These are phyloP conservation scores for Gibbula magus DNA, from an alignment of 2,888 invertebrate genomes.

Conservation along the genomic window DNA sequence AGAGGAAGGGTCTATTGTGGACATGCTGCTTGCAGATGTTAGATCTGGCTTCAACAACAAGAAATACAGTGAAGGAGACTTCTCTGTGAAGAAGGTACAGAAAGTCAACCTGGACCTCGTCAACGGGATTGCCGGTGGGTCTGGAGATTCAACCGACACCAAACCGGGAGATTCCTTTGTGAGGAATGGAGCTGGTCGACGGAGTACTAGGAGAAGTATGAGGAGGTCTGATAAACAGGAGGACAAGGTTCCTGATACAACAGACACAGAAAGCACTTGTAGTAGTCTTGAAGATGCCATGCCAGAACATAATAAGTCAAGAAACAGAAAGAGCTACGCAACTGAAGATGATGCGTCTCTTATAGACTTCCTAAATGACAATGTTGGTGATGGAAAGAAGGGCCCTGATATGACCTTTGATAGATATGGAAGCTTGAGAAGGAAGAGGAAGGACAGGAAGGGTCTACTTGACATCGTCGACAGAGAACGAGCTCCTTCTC, in stretches of 20 bases:
- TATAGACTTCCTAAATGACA: slow-evolving; percentile 60
- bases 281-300: slow-evolving; percentile 43
- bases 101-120: slow-evolving; percentile 58
- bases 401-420: slow-evolving; percentile 55
- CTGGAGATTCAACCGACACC: slow-evolving; percentile 24
- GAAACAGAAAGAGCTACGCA: slow-evolving; percentile 52
- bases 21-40: slow-evolving; percentile 70
- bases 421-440: slow-evolving; percentile 62
- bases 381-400: slow-evolving; percentile 44
- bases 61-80: slow-evolving; percentile 62
- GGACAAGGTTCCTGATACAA: slow-evolving; percentile 32
- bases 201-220: slow-evolving; percentile 51
- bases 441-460: slow-evolving; percentile 55
- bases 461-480: slow-evolving; percentile 50
- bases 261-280: slow-evolving; percentile 48
- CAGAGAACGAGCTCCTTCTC: slow-evolving; percentile 69
- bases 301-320: slow-evolving; percentile 40
- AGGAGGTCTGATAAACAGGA: slow-evolving; percentile 22
- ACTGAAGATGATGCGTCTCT: slow-evolving; percentile 58
- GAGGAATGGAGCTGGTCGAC: slow-evolving; percentile 54
- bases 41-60: slow-evolving; percentile 66
- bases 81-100: slow-evolving; percentile 66
- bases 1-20: slow-evolving; percentile 67
- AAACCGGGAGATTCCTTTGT: slow-evolving; percentile 41
- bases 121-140: slow-evolving; percentile 36